Evolutionary conservation across 2,888 invertebrate species (phyloP).

Genomic region (Aporophyla lueneburgensis): DNA sequence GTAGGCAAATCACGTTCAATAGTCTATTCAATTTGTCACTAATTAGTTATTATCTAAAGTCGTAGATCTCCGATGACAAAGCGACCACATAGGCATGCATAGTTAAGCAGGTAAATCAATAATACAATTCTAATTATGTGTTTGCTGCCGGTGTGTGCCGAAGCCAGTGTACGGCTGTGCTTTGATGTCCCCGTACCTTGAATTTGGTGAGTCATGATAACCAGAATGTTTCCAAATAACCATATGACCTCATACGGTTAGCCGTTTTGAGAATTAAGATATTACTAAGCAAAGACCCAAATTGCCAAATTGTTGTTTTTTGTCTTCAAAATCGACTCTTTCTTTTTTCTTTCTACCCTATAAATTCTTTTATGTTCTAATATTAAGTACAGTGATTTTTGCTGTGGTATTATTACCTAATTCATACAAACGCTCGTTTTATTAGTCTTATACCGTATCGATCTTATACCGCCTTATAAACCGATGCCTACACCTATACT

Average conservation of each 20-base stretch:
- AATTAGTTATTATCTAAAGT: slow-evolving; percentile 20
- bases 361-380: not conserved
- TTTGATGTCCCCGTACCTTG: slow-evolving; percentile 75
- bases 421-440: not conserved
- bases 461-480: not conserved
- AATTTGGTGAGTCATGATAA: slow-evolving; percentile 69
- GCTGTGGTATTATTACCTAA: not conserved
- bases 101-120: slow-evolving; percentile 72
- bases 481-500: slow-evolving; percentile 6
- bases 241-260: slow-evolving; percentile 80
- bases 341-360: not conserved
- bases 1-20: slow-evolving; percentile 17
- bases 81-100: slow-evolving; percentile 59
- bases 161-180: slow-evolving; percentile 50
- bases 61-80: slow-evolving; percentile 42
- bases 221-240: slow-evolving; percentile 77
- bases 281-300: slow-evolving; percentile 69
- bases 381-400: not conserved
- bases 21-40: slow-evolving; percentile 5
- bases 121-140: slow-evolving; percentile 55
- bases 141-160: slow-evolving; percentile 49
- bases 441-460: slow-evolving; percentile 8
- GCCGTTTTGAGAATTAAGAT: slow-evolving; percentile 72
- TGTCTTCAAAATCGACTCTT: slow-evolving; percentile 8
- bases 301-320: slow-evolving; percentile 45